A percentile compares a stretch with the other conserved stretches of the same genome.
Evolutionary conservation across 2,113 vertebrate genomes (phyloP).

Genomic region (Phrynosoma blainvillii): DNA sequence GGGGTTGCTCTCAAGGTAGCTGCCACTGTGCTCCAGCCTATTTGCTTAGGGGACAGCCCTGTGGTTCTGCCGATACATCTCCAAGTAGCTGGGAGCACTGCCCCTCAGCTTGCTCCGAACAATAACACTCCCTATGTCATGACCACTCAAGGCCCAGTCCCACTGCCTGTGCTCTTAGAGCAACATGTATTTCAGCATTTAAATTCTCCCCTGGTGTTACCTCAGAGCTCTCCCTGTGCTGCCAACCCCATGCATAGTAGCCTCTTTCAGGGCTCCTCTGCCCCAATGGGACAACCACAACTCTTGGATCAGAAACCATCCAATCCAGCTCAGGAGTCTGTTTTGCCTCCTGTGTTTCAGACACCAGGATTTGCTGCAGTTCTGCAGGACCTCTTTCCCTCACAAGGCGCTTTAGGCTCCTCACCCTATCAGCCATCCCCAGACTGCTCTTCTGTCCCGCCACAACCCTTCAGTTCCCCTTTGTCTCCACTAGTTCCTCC

Average conservation of each 20-base stretch:
- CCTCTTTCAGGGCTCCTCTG: constrained; percentile 80
- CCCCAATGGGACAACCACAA: constrained; percentile 81
- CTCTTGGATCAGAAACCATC: constrained; percentile 87
- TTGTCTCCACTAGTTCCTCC: constrained; percentile 91
- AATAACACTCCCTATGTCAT: constrained; percentile 88
- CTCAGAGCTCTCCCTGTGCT: constrained; percentile 79
- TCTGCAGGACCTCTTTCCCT: constrained; percentile 92
- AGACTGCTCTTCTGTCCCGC: constrained; percentile 77
- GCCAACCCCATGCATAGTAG: constrained; percentile 81
- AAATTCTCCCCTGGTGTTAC: constrained; percentile 85
- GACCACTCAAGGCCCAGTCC: constrained; percentile 89
- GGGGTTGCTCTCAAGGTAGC: constrained; percentile 92
- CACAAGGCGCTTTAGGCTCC: constrained; percentile 78
- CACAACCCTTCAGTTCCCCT: constrained; percentile 86
- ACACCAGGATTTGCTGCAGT: constrained; percentile 90
- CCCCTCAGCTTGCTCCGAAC: constrained; percentile 83
- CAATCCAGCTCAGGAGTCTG: constrained; percentile 81
- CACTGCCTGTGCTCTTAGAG: constrained; percentile 91
- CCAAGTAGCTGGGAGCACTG: constrained; percentile 87
- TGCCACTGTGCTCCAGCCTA: constrained; percentile 91
- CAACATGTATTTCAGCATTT: constrained; percentile 96
- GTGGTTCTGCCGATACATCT: constrained; percentile 94
- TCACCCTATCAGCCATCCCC: constrained; percentile 83
- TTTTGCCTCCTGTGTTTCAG: constrained; percentile 87
- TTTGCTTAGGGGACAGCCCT: constrained; percentile 93